Evolutionary conservation across 2,888 invertebrate species (phyloP), one percentile per base, ranked within the genome.

Genomic region (Parnassius apollo): DNA sequence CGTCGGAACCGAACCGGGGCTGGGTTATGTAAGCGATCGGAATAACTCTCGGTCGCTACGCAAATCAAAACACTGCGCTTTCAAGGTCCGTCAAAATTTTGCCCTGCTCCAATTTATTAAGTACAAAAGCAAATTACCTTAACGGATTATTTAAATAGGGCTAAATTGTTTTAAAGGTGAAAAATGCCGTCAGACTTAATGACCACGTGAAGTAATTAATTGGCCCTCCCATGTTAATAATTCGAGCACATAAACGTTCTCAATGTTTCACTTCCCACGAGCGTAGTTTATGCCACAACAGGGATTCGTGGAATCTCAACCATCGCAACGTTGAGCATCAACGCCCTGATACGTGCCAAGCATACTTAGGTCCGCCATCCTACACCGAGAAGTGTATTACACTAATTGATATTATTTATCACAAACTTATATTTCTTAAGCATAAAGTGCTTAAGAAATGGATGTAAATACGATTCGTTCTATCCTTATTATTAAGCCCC

Each of bases 141-240:
- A 68, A 25, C 22, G 25, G 8, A 45, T 45, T 53, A 42, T 55
- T 55, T 2, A 22, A 55, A 11, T 2, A 42, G 44, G 18, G 18
- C 11, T 55, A 45, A 49, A 49, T 49, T 49, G 13, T 49, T 12
- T 13, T 49, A 49, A 13, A 13, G 13, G 13, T 49, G 13, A 49
- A 49, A n/a, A 49, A 49, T 49, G n/a, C 49, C 49, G 49, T 13
- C 49, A 49, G 13, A n/a, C 49, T 2, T 7, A 11, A 11, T 46
- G 4, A n/a, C 7, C 2, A n/a, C 46, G 12, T 44, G 44, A 2
- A 44, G 75, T 81, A 83, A 87, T 84, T 85, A 85, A 86, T 85
- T 78, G 76, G 81, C 76, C 81, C 85, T 76, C 81, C 81, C 81
- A 78, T 74, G 81, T 76, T 72, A 71, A 80, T 80, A 82, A 83